phyloP scores from a whole-genome alignment of 2,113 vertebrate genomes.

The Helogale parvula region DNA sequence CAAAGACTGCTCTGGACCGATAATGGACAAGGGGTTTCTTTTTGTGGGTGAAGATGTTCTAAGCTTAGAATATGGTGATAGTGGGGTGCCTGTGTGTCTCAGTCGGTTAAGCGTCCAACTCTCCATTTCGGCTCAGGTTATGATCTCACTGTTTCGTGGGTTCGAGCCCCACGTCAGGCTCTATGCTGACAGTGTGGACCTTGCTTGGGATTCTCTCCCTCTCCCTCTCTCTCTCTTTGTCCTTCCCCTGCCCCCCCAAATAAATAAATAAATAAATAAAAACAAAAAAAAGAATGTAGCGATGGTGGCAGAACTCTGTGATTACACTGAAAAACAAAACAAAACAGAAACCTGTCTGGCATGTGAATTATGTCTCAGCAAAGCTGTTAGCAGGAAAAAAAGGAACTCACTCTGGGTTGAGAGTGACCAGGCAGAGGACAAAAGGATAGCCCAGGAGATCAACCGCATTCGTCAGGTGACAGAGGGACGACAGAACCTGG shows the following conservation, averaged over 20 bases:
- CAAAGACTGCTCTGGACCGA: not conserved
- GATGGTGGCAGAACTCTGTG: not conserved
- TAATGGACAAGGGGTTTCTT: not conserved
- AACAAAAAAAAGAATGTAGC: not conserved
- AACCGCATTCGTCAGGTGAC: not conserved
- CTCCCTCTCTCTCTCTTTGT: no score
- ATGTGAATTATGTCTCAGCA: not conserved
- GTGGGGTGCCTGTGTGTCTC: not conserved
- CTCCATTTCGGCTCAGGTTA: no score
- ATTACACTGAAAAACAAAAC: not conserved
- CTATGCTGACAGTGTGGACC: no score
- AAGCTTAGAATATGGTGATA: not conserved
- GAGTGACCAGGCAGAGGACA: not conserved
- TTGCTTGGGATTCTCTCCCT: no score
- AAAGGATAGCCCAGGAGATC: not conserved
- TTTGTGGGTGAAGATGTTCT: not conserved
- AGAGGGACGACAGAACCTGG: not conserved
- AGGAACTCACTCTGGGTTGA: not conserved
- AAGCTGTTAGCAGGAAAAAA: not conserved
- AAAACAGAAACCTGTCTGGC: not conserved
- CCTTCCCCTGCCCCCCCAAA: no score
- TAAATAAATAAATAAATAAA: no score
- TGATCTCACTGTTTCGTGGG: no score
- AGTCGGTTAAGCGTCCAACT: no score
- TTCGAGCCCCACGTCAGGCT: no score